Evolutionary conservation across 2,888 invertebrate genomes (phyloP).

Genomic region (Parnassius smintheus): DNA sequence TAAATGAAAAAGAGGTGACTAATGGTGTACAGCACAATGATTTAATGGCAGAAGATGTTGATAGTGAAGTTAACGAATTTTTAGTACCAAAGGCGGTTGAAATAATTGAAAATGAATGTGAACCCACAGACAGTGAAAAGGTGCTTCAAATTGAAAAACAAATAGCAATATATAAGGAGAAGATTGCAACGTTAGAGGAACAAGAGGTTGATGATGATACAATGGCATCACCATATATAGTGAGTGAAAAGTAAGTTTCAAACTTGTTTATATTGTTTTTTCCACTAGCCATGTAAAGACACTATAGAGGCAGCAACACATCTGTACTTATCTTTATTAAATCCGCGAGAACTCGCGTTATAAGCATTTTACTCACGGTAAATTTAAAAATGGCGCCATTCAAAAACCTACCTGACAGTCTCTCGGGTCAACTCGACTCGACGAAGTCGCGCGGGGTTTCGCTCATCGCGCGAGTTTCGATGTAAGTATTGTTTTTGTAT

Average conservation of each 20-base stretch:
- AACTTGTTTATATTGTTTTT: background rate
- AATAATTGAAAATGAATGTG: background rate
- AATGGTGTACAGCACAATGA: background rate
- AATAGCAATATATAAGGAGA: conserved; percentile 40
- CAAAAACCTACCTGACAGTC: too few relatives aligned
- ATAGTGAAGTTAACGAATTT: conserved; percentile 6
- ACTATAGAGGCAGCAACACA: too few relatives aligned
- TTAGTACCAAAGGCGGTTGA: conserved; percentile 17
- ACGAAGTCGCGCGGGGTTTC: too few relatives aligned
- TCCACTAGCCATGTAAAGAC: too few relatives aligned
- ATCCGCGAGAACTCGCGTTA: too few relatives aligned
- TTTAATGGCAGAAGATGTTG: conserved; percentile 10
- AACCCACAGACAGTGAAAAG: background rate
- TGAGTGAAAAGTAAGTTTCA: conserved; percentile 45
- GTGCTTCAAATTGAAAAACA: conserved; percentile 28
- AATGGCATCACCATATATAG: conserved; percentile 43
- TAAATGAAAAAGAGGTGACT: background rate
- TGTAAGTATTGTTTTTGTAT: too few relatives aligned
- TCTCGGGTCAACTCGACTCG: too few relatives aligned
- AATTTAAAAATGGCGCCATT: too few relatives aligned
- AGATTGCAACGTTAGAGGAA: conserved; percentile 44
- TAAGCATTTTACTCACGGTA: too few relatives aligned
- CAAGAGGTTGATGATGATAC: conserved; percentile 44
- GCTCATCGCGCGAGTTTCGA: too few relatives aligned
- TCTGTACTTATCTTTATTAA: too few relatives aligned